Evolutionary conservation across 2,888 invertebrate genomes (phyloP), one percentile per base, ranked within the genome.

Genomic region (Ennomos quercinarius): DNA sequence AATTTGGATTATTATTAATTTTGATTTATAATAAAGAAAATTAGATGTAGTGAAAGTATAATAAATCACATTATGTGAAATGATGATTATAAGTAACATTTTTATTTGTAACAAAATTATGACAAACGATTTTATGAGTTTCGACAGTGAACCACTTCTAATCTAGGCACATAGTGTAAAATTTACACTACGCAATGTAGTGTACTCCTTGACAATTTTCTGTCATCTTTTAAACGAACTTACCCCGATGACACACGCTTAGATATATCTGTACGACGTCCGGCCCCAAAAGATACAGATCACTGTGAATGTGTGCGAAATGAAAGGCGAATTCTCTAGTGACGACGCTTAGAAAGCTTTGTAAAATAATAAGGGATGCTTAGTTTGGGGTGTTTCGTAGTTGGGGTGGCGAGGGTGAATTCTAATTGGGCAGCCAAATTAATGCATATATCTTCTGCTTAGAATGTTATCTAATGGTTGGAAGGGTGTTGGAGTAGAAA

Each of bases 231-330:
- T 27, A 27, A n/a, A 0, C 27, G 6, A 6, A 27, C 3, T 27
- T 6, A 27, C 27, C 27, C 6, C 27, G 27, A 27, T 6, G 27
- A 27, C 27, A 27, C 27, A 27, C 86, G 86, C 88, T 89, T 89
- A 85, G 86, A 89, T 90, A 86, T 88, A 87, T 87, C 86, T 84
- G 85, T 79, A 77, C 80, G 81, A 81, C 76, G 79, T 79, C 79
- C 84, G 79, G 79, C 79, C 84, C 82, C 78, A 71, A 73, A 87
- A 87, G 87, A 87, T 87, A 86, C 76, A 77, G 78, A 81, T 81
- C 80, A 76, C 66, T 70, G 76, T 73, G 80, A 70, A 66, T 83
- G 83, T 80, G 82, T 79, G 83, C 54, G 64, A 61, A 65, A 63
- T 72, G 78, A 63, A 67, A 68, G 66, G 64, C 60, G 63, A 63